A percentile compares a stretch with the other conserved stretches of the same genome.
Evolutionary conservation across 2,797 vertebrate species (phyloP).

Genomic region (Neopelma chrysocephalum): DNA sequence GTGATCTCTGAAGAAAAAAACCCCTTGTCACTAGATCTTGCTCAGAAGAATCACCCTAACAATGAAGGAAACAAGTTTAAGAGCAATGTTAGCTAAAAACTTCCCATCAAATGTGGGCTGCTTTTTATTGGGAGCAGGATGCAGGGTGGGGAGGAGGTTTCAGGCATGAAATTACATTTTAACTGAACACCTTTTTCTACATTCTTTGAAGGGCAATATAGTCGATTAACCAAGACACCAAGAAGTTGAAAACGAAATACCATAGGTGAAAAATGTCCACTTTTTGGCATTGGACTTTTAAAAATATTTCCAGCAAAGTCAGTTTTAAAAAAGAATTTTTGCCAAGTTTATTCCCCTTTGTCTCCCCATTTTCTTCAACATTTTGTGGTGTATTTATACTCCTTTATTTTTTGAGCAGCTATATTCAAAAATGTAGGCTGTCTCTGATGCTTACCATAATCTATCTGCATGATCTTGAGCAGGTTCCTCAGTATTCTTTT

Average conservation of each 20-base stretch:
- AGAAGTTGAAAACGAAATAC: neutral
- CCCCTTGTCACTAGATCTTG: neutral
- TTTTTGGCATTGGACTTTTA: neutral
- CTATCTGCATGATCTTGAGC: neutral
- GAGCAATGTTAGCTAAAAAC: neutral
- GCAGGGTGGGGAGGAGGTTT: neutral
- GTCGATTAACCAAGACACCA: neutral
- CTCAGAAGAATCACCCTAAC: neutral
- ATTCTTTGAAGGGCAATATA: neutral
- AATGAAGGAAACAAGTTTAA: neutral
- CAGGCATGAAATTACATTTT: neutral
- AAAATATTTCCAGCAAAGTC: neutral
- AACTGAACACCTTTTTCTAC: neutral
- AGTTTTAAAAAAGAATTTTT: neutral
- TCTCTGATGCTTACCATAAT: neutral
- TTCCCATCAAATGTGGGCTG: neutral
- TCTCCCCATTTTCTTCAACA: neutral
- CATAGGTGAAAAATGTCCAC: accelerated
- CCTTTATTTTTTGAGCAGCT: neutral
- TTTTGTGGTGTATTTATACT: neutral
- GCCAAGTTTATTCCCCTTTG: neutral
- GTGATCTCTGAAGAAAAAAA: neutral
- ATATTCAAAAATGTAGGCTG: neutral
- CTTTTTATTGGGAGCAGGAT: neutral
- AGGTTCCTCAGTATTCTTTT: neutral